Conservation (phyloP, 2,888 invertebrate genomes). For the Calameuta filiformis region DNA sequence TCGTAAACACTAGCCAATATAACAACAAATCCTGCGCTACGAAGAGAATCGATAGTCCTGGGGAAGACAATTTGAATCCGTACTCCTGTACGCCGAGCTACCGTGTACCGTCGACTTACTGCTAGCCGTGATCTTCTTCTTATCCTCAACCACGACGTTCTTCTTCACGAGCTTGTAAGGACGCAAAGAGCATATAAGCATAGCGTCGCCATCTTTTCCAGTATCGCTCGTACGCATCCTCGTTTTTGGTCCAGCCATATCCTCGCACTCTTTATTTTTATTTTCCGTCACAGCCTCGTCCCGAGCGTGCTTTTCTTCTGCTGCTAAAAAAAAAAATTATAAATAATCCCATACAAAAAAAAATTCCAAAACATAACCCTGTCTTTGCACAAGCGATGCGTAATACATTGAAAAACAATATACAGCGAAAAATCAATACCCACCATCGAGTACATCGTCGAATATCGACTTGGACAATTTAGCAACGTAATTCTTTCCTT, state of each 20-base stretch:
- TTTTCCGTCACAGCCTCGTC: conserved; percentile 61
- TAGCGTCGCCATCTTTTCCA: conserved; percentile 42
- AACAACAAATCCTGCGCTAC: conserved; percentile 35
- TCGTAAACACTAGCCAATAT: background rate
- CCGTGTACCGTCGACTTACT: conserved; percentile 4
- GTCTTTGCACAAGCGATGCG: background rate
- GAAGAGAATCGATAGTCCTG: conserved; percentile 54
- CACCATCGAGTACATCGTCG: conserved; percentile 54
- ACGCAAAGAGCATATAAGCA: conserved; percentile 49
- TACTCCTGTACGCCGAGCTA: conserved; percentile 32
- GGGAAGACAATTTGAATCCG: conserved; percentile 53
- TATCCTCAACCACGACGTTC: conserved; percentile 31
- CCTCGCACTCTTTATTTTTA: conserved; percentile 41
- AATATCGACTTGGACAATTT: conserved; percentile 48
- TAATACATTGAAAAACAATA: background rate
- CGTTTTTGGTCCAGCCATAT: conserved; percentile 14
- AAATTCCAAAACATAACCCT: background rate
- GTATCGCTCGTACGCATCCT: conserved; percentile 31
- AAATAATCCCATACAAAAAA: background rate
- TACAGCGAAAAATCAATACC: background rate
- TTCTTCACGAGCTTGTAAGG: conserved; percentile 48
- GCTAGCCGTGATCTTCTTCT: conserved; percentile 12
- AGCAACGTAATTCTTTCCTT: conserved; percentile 37
- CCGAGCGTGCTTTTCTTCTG: conserved; percentile 61
- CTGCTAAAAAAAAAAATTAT: conserved; percentile 42